Percentiles rank a stretch among this genome's conserved stretches.
phyloP scores from a whole-genome alignment of 2,797 vertebrate species.

The Gallinago nigripennis region DNA sequence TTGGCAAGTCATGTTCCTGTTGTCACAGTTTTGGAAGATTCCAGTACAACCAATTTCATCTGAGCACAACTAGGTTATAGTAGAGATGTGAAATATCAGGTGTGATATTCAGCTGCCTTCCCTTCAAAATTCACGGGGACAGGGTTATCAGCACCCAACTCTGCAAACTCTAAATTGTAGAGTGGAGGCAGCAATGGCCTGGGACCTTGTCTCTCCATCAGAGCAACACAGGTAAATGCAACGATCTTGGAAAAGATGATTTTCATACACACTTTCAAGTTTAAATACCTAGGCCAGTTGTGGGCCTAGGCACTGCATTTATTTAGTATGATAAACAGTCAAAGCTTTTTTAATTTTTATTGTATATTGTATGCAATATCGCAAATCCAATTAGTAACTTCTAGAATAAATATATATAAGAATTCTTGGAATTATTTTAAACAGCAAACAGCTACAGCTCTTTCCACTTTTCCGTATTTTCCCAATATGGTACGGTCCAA shows the following conservation, averaged over 20 bases:
- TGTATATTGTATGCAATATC: neutral
- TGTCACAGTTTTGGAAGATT: neutral
- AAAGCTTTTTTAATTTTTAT: neutral
- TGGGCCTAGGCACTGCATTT: neutral
- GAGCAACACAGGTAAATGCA: neutral
- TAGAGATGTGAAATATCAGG: neutral
- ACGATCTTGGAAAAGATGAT: neutral
- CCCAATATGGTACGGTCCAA: neutral
- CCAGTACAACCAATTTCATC: neutral
- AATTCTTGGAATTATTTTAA: neutral
- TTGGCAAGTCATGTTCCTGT: neutral
- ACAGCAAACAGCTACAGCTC: neutral
- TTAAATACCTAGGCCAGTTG: neutral
- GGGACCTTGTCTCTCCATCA: neutral
- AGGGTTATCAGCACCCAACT: neutral
- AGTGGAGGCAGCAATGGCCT: neutral
- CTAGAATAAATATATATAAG: neutral
- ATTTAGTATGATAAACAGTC: neutral
- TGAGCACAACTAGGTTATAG: neutral
- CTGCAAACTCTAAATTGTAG: neutral
- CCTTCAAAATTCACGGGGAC: accelerated
- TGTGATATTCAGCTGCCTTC: neutral
- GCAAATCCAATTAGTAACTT: neutral
- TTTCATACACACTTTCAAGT: neutral
- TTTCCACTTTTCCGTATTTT: neutral